Conservation (phyloP, 2,797 vertebrate species). For the Triplophysa bombifrons region DNA sequence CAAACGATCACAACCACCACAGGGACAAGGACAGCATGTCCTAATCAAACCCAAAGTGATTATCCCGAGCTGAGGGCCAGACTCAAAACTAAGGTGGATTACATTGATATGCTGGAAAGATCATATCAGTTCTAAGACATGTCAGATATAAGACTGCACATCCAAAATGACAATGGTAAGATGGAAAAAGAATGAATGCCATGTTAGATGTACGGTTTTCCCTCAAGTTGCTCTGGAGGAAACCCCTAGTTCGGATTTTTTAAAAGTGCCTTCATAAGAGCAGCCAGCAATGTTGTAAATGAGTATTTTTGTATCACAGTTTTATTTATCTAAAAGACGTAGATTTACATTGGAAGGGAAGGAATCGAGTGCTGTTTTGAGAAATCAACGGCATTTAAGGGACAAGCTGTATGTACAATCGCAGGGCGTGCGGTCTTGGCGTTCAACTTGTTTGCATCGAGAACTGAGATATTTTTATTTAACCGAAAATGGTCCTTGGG, state of each 20-base stretch:
- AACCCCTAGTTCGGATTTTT: conserved; percentile 80
- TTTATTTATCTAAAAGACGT: conserved; percentile 84
- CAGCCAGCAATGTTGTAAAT: conserved; percentile 83
- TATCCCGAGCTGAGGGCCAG: conserved; percentile 92
- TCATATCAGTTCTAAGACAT: conserved; percentile 92
- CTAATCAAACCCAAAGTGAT: conserved; percentile 86
- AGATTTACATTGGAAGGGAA: conserved; percentile 75
- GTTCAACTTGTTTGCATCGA: conserved; percentile 53
- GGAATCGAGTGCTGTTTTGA: conserved; percentile 46
- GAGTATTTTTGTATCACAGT: conserved; percentile 86
- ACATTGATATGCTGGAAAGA: conserved; percentile 98
- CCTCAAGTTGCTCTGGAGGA: conserved; percentile 80
- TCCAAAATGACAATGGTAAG: conserved; percentile 53
- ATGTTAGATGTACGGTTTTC: conserved; percentile 65
- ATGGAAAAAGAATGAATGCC: conserved; percentile 39
- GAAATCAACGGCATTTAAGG: conserved; percentile 9
- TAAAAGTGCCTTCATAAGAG: conserved; percentile 83
- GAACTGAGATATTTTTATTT: conserved; percentile 39
- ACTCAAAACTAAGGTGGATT: conserved; percentile 98
- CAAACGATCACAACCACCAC: conserved; percentile 88
- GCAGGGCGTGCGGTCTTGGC: conserved; percentile 43
- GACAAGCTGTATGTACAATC: conserved; percentile 32
- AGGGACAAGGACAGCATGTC: conserved; percentile 77
- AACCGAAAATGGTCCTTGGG: conserved; percentile 47
- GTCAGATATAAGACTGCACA: conserved; percentile 44